Evolutionary conservation across 92 coral and sea anemone genomes (phyloP), one percentile per base, ranked within the genome.

Genomic region (Desmophyllum pertusum): DNA sequence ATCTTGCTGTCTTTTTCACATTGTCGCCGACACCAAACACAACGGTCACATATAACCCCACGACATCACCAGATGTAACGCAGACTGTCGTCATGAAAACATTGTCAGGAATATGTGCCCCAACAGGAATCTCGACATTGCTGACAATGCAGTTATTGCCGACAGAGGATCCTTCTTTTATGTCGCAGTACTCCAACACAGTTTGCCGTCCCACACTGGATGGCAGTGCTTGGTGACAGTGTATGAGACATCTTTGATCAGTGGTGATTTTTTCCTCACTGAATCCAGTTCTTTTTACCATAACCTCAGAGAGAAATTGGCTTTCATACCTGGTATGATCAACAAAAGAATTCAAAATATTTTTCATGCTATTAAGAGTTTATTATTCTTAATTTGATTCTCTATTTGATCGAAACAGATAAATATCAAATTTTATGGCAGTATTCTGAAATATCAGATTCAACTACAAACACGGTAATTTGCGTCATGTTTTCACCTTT

Each of bases 31-130:
- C 74, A 48, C 94, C 92, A 88, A 92, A 96, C 38, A 93, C 96
- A 67, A 94, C 94, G 11, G 98, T 94, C n/a, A 96, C 98, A 87
- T 86, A 96, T 78, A 96, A 79, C 46, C 93, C 97, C 41, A 59
- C 30, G 11, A 59, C 84, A 13, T 89, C 91, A 36, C 83, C 92
- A 25, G 68, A n/a, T 50, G 83, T 81, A 41, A 96, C 98, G 83
- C 98, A 94, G 0, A 89, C 89, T 6, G 99, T 96, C 74, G 90
- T 96, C 73, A 94, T 84, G 76, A 96, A 94, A 21, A 93, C 88
- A 59, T 67, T 37, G 37, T 87, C 85, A 19, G 98, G 96, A 35
- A 96, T 87, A 18, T 69, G 81, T 23, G 90, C 88, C 14, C 90
- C 95, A 17, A 76, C 84, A 40, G 99, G 98, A 71, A 96, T 88